Conservation (phyloP, 1,140 invertebrate genomes). For the Drosophila arawakana region DNA sequence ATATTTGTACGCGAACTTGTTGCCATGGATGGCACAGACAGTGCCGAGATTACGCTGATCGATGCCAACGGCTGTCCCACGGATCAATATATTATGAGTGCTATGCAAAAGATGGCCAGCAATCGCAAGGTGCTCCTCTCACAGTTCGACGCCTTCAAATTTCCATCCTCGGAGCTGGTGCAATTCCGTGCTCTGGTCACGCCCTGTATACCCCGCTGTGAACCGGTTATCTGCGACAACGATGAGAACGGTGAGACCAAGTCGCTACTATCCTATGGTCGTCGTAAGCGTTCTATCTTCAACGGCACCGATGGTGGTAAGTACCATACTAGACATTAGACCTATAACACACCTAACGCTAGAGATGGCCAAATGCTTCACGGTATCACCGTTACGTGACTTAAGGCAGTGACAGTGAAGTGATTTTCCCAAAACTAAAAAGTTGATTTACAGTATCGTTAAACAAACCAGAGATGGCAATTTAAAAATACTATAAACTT, state of each 20-base stretch:
- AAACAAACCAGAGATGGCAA: too few species aligned
- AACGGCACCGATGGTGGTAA: conserved; percentile 79
- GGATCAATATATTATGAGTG: conserved; percentile 96
- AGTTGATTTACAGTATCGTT: too few species aligned
- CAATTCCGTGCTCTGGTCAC: conserved; percentile 97
- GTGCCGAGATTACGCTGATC: conserved; percentile 95
- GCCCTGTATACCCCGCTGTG: conserved; percentile 95
- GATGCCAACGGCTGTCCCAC: conserved; percentile 97
- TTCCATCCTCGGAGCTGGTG: conserved; percentile 96
- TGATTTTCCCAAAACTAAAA: neutral
- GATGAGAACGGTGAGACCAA: conserved; percentile 92
- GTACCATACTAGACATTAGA: conserved; percentile 21
- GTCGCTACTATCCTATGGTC: conserved; percentile 91
- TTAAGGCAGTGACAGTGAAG: conserved; percentile 30
- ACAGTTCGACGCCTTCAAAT: conserved; percentile 98
- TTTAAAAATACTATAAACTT: too few species aligned
- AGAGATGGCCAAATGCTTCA: conserved; percentile 23
- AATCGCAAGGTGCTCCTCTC: conserved; percentile 91
- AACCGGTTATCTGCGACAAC: conserved; percentile 95
- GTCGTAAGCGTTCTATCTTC: conserved; percentile 84
- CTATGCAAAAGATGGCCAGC: conserved; percentile 91
- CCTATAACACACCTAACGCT: conserved; percentile 21
- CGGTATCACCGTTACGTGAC: conserved; percentile 29
- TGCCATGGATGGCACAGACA: conserved; percentile 96
- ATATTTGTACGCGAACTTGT: conserved; percentile 97